Conservation (phyloP, 2,888 invertebrate species). For the Athalia cordata region DNA sequence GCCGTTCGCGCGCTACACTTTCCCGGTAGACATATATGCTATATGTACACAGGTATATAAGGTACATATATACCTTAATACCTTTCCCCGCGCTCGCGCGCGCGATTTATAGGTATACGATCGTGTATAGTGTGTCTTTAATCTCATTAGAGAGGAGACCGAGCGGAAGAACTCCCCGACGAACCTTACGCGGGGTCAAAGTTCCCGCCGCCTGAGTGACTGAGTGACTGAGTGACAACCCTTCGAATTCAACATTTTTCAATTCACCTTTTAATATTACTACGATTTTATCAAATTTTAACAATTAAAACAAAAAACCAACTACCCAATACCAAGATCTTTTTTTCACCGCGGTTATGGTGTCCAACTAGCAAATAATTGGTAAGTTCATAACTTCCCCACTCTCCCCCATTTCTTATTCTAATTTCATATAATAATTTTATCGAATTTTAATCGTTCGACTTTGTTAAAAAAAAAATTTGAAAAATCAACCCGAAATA, state of each 20-base stretch:
- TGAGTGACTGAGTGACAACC: neutral
- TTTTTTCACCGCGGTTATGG: neutral
- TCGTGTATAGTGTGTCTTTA: constrained; percentile 15
- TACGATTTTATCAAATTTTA: too few relatives aligned
- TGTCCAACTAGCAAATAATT: constrained; percentile 2
- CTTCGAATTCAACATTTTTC: neutral
- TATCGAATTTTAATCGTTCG: neutral
- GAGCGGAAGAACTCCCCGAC: neutral
- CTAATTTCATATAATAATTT: too few relatives aligned
- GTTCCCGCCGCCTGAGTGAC: constrained; percentile 28
- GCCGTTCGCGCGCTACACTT: neutral
- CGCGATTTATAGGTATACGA: neutral
- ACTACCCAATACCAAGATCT: neutral
- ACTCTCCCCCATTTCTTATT: neutral
- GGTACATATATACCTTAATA: too few relatives aligned
- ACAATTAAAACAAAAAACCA: too few relatives aligned
- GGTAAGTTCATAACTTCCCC: neutral
- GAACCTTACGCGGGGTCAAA: constrained; percentile 36
- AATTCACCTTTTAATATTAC: too few relatives aligned
- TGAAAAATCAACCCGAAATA: too few relatives aligned
- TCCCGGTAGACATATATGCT: neutral
- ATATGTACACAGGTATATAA: too few relatives aligned
- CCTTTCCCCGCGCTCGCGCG: neutral
- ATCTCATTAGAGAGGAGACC: constrained; percentile 35
- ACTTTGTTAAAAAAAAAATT: neutral